Conservation (phyloP, 2,888 invertebrate genomes). For the Catotricha subobsoleta region DNA sequence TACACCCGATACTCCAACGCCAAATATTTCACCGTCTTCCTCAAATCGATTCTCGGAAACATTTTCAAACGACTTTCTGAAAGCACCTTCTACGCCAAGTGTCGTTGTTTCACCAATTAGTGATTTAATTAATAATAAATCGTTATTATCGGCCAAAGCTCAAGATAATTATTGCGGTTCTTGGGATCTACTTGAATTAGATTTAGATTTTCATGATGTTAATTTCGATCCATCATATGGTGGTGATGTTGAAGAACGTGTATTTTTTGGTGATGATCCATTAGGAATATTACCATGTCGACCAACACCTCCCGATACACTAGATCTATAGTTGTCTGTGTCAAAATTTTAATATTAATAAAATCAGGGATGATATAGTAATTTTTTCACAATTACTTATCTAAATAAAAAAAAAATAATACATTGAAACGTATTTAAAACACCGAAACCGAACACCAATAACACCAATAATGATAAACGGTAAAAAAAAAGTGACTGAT, state of each 20-base stretch:
- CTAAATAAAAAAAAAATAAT: too few species aligned
- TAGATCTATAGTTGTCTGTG: slow-evolving; percentile 32
- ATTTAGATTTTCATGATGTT: slow-evolving; percentile 40
- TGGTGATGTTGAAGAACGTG: slow-evolving; percentile 41
- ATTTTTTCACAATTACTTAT: too few species aligned
- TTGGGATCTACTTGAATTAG: slow-evolving; percentile 44
- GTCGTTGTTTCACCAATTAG: slow-evolving; percentile 40
- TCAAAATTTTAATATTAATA: too few species aligned
- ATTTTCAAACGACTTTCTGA: slow-evolving; percentile 43
- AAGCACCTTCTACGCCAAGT: slow-evolving; percentile 35
- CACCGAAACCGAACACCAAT: too few species aligned
- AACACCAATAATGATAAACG: too few species aligned
- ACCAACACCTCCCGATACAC: slow-evolving; percentile 37
- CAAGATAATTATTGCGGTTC: slow-evolving; percentile 31
- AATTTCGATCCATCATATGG: slow-evolving; percentile 43
- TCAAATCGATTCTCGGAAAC: slow-evolving; percentile 36
- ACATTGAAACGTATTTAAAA: too few species aligned
- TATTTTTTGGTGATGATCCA: slow-evolving; percentile 41
- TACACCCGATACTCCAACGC: slow-evolving; percentile 51
- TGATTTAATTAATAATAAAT: slow-evolving; percentile 16
- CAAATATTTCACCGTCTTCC: slow-evolving; percentile 37
- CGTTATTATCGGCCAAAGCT: slow-evolving; percentile 6
- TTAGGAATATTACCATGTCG: slow-evolving; percentile 38
- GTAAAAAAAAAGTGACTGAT: too few species aligned
- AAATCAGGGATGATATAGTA: too few species aligned